Percentiles rank a stretch among this genome's conserved stretches.
Conservation (phyloP, 2,797 vertebrate genomes). For the Pteropus rufus region DNA sequence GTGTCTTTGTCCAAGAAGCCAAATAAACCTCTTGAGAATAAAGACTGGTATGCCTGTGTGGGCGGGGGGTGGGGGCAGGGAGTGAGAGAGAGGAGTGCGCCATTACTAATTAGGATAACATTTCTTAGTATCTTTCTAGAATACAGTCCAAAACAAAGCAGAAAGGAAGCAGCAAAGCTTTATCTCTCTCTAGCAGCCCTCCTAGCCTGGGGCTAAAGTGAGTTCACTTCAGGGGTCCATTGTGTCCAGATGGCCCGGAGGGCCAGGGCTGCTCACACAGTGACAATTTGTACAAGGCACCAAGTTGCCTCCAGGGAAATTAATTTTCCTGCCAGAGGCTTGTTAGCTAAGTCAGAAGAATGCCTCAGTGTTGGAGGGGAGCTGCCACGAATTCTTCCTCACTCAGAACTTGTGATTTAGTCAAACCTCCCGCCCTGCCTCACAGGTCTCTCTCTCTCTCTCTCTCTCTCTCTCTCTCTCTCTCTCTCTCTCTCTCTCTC, state of each 20-base stretch:
- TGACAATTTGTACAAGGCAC: neutral
- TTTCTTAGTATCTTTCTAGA: neutral
- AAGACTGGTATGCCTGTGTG: neutral
- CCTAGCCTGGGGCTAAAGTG: neutral
- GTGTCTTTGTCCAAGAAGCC: neutral
- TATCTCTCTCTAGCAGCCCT: neutral
- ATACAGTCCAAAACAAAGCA: constrained; percentile 29
- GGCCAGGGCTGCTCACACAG: neutral
- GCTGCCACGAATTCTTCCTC: neutral
- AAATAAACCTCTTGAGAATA: neutral
- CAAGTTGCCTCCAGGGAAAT: neutral
- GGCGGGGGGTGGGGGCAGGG: too few relatives aligned
- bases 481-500: neutral
- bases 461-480: too few relatives aligned
- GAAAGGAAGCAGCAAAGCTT: neutral
- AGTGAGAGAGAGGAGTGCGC: neutral
- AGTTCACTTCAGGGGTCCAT: neutral
- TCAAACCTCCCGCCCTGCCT: neutral
- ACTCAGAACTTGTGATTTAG: neutral
- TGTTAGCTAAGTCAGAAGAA: neutral
- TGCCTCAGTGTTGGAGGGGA: neutral
- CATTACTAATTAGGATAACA: neutral
- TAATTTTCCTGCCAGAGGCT: neutral
- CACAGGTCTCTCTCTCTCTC: neutral
- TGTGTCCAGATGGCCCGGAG: neutral